These are phyloP conservation scores for Xylophagus ater DNA, from an alignment of 2,888 invertebrate species.

Conservation along the genomic window DNA sequence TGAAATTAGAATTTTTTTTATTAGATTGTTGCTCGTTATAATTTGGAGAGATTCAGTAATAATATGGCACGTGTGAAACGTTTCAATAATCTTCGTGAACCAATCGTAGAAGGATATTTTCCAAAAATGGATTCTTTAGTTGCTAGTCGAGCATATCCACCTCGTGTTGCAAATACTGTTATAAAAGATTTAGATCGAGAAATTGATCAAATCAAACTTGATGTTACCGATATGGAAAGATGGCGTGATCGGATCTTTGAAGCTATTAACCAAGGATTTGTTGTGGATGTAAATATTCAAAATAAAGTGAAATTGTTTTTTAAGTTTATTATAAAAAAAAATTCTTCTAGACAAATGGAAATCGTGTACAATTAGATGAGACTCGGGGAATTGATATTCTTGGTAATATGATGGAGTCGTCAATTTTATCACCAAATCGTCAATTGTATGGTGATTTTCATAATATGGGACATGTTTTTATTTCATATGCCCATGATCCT, in stretches of 20 bases:
- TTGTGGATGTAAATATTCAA: constrained; percentile 42
- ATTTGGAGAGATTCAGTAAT: no score
- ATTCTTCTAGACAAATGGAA: constrained; percentile 43
- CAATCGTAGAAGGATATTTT: constrained; percentile 73
- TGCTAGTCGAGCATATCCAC: constrained; percentile 64
- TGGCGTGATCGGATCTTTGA: constrained; percentile 65
- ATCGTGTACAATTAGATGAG: constrained; percentile 45
- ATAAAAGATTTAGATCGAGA: constrained; percentile 55
- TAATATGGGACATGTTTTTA: constrained; percentile 63
- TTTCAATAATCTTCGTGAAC: constrained; percentile 56
- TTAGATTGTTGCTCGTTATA: no score
- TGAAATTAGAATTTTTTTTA: no score
- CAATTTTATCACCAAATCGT: constrained; percentile 50
- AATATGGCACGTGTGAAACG: no score
- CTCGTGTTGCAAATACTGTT: constrained; percentile 47
- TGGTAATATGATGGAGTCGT: constrained; percentile 63
- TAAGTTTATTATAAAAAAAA: background rate
- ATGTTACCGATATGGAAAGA: constrained; percentile 58
- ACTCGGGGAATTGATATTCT: constrained; percentile 65
- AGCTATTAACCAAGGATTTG: constrained; percentile 54
- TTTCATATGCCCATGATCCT: constrained; percentile 62
- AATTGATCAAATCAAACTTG: constrained; percentile 52
- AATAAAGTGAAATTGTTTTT: background rate
- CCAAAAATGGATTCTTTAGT: constrained; percentile 72
- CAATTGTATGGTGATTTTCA: constrained; percentile 61